Base-by-base conservation (phyloP, 1,140 invertebrate genomes). In the Lycorma delicatula region DNA sequence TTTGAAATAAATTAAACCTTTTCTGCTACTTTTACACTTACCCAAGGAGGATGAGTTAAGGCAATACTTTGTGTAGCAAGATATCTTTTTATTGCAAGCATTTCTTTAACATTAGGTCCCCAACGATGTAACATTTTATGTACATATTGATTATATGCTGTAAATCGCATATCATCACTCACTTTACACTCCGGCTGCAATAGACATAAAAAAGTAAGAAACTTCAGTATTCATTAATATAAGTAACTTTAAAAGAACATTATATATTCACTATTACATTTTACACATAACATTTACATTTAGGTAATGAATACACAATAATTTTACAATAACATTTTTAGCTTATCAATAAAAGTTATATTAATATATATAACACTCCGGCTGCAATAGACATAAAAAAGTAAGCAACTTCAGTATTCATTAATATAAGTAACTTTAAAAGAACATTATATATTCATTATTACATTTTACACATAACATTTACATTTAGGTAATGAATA, bases 111-210 rank as follows among this genome's bases (percentile, higher is more conserved):
- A 70, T 89, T 93, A 0, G 90, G 85, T 0, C 93, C 92, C 91
- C 91, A 96, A 3, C 93, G 80, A 62, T 87, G 80, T 60, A 87
- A 79, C 83, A 97, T 86, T 63, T 91, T 89, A 66, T 93, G 86
- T 20, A 95, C 82, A 64, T 94, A 94, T 67, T 97, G 93, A 72
- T 93, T 92, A 54, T 92, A 87, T 1, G 89, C 89, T 0, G 86
- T 90, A 67, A 96, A 97, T 51, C 86, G 74, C 81, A 91, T 89
- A 65, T 87, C 86, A 67, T 88, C 89, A 31, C 82, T 81, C 0
- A 95, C 83, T 67, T 87, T 86, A 67, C 91, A 94, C 65, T 92
- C 87, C 0, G 91, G 87, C 76, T 84, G 60, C 31, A 75, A 72
- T 59, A 50, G 59, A 63, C 62, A 67, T 53, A 20, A 56, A 47